Percentiles rank a stretch among this genome's conserved stretches.
These are phyloP conservation scores for Ictalurus furcatus DNA, from an alignment of 2,113 vertebrate species.

Conservation along the genomic window DNA sequence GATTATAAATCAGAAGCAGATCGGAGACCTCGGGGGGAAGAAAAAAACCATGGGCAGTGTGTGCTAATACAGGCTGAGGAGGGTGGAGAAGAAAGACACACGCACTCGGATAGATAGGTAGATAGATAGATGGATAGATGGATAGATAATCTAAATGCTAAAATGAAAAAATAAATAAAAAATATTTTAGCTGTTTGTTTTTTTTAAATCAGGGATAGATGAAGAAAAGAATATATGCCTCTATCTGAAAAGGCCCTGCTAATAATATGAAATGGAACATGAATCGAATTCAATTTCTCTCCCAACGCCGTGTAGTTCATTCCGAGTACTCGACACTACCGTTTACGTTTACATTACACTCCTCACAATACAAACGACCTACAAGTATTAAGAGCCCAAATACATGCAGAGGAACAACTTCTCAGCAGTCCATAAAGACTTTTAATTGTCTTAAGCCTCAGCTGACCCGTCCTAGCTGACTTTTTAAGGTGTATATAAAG, in stretches of 20 bases:
- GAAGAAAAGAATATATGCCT: background rate
- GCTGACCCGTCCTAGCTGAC: background rate
- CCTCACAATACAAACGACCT: too few relatives aligned
- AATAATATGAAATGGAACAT: background rate
- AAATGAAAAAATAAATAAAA: background rate
- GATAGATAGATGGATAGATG: background rate
- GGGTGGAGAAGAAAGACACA: background rate
- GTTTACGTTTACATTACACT: too few relatives aligned
- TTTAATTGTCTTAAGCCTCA: background rate
- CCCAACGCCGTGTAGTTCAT: background rate
- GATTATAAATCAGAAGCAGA: constrained; percentile 34
- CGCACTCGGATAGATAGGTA: background rate
- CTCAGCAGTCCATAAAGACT: background rate
- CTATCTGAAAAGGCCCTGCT: background rate
- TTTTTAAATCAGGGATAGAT: background rate
- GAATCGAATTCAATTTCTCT: background rate
- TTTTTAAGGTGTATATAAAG: background rate
- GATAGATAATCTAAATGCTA: too few relatives aligned
- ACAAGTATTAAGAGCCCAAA: too few relatives aligned
- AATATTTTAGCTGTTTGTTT: background rate
- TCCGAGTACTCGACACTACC: background rate
- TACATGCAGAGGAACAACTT: background rate
- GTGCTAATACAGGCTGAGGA: background rate
- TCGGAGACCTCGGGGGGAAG: background rate
- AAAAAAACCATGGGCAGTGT: background rate